Percentiles rank a stretch among this genome's conserved stretches.
phyloP scores from a whole-genome alignment of 2,797 vertebrate species.

The Numenius phaeopus region DNA sequence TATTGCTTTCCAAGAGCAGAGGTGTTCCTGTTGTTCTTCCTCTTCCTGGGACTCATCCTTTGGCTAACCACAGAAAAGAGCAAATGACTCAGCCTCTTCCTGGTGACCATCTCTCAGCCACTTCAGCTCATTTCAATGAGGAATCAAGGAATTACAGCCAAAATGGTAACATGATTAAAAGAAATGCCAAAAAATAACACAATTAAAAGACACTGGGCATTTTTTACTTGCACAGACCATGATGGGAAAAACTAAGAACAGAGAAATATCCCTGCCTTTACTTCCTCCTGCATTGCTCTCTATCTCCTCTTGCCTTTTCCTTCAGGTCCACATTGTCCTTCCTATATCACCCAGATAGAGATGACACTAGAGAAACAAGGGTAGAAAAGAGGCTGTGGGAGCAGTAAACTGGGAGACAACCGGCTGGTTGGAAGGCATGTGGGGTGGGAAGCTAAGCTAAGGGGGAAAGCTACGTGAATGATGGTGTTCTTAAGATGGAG shows the following conservation, averaged over 20 bases:
- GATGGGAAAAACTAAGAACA: neutral
- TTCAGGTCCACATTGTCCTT: neutral
- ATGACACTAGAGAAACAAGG: neutral
- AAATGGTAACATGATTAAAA: neutral
- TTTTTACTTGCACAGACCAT: neutral
- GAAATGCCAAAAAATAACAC: neutral
- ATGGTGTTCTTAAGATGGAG: neutral
- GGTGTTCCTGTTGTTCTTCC: neutral
- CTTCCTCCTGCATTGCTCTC: neutral
- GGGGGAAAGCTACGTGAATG: fast-evolving
- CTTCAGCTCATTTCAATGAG: neutral
- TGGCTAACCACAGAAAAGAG: neutral
- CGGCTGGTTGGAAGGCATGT: neutral
- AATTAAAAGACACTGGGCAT: neutral
- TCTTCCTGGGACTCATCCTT: neutral
- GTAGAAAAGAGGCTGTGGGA: neutral
- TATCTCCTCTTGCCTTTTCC: neutral
- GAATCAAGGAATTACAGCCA: neutral
- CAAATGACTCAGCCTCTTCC: neutral
- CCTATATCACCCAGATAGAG: neutral
- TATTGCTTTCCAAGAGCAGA: neutral
- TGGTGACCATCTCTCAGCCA: neutral
- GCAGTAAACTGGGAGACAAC: neutral
- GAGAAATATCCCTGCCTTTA: neutral
- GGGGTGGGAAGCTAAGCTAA: neutral